Evolutionary conservation across 2,797 vertebrate species (phyloP).

Genomic region (Okamejei kenojei): DNA sequence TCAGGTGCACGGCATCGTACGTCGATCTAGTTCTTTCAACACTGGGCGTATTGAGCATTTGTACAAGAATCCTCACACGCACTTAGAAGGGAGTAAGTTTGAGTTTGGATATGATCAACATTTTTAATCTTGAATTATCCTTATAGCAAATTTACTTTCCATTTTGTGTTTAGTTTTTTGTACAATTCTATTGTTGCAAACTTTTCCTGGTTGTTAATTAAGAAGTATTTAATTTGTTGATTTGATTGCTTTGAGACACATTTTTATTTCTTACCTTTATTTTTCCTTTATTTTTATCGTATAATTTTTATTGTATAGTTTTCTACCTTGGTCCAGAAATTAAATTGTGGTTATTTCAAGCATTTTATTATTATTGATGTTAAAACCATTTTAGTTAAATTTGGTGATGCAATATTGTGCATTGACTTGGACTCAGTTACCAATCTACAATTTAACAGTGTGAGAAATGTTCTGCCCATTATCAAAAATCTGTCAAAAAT

Average conservation of each 20-base stretch:
- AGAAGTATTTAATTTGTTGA: not conserved
- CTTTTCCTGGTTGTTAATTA: not conserved
- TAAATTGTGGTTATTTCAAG: not conserved
- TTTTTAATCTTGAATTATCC: not conserved
- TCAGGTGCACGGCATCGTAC: conserved; percentile 88
- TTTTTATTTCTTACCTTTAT: not conserved
- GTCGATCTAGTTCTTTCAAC: conserved; percentile 95
- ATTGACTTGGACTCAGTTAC: not conserved
- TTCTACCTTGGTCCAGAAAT: not conserved
- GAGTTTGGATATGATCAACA: not conserved
- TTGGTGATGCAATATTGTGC: not conserved
- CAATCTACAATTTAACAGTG: not conserved
- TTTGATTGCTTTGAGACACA: not conserved
- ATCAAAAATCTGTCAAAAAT: not conserved
- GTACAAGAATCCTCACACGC: conserved; percentile 86
- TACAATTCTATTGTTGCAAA: too few relatives aligned
- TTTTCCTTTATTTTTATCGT: not conserved
- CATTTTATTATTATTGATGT: not conserved
- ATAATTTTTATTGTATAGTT: too few relatives aligned
- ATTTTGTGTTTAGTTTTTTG: not conserved
- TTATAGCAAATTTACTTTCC: not conserved
- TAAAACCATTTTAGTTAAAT: not conserved
- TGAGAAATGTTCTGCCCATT: not conserved
- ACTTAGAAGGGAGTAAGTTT: conserved; percentile 87
- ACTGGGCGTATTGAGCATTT: conserved; percentile 95